Evolutionary conservation across 2,888 invertebrate genomes (phyloP), one percentile per base, ranked within the genome.

Genomic region (Andricus curvator): DNA sequence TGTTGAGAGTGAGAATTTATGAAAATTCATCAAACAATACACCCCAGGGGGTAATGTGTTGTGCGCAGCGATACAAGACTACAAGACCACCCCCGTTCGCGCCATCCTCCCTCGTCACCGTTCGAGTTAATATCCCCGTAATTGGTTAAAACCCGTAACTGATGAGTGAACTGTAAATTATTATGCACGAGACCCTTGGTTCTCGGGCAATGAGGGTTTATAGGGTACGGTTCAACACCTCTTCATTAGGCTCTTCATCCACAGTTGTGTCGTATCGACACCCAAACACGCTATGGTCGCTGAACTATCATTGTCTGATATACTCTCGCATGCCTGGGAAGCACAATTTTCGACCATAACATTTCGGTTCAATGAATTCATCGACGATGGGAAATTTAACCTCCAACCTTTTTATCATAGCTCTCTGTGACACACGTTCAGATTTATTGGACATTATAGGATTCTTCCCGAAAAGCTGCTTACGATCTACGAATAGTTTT

Each of bases 91-190:
- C 74, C 74, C 74, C 74, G 33, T 56, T 56, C 33, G 29, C 51
- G 51, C 82, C 56, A 77, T 81, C 65, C 70, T 79, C 77, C 84
- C 80, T 70, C 65, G 65, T 77, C 76, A 77, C 79, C 81, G 80
- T 81, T 82, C 82, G 87, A 82, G 85, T 87, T 89, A 90, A 90
- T 90, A 90, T 90, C 86, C 86, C 86, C 86, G 87, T 91, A 90
- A 92, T 92, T 92, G 92, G 90, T 90, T 92, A 92, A 92, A 91
- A 92, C 92, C 92, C 92, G 92, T 92, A 90, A 92, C 89, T 89
- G 91, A 92, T 90, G 90, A 92, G 89, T 88, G 90, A 90, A 88
- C 91, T 89, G 88, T 88, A 89, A 91, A 89, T 91, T 90, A 92
- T 91, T 91, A 91, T 91, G 89, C 86, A 86, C 86, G 82, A 88